phyloP scores from a whole-genome alignment of 2,113 vertebrate genomes.

The human (Homo sapiens) region DNA sequence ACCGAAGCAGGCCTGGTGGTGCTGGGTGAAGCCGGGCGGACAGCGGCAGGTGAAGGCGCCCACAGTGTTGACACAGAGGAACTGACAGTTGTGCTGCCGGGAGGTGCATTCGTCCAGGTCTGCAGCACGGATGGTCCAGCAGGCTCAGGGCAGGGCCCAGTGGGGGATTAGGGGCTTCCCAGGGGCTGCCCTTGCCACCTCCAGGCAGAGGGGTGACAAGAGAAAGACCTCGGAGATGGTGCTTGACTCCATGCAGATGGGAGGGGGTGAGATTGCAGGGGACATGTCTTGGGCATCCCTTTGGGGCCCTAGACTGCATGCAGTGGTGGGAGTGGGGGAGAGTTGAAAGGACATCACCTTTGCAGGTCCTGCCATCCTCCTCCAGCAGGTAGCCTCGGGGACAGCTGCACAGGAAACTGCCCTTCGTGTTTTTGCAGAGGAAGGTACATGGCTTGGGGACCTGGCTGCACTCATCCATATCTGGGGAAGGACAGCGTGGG shows the following conservation, averaged over 20 bases:
- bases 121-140: constrained; percentile 51
- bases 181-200: background rate
- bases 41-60: constrained; percentile 96
- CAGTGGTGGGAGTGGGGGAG: too few relatives aligned
- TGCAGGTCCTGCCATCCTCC: constrained; percentile 94
- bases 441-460: constrained; percentile 94
- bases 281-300: rapidly evolving
- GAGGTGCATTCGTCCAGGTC: constrained; percentile 96
- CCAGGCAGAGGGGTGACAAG: background rate
- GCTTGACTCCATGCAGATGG: background rate
- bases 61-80: constrained; percentile 94
- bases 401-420: constrained; percentile 95
- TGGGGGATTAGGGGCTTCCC: background rate
- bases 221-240: background rate
- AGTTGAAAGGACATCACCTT: constrained; percentile 84
- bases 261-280: rapidly evolving
- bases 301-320: rapidly evolving
- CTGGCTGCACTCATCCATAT: constrained; percentile 93
- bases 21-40: constrained; percentile 94
- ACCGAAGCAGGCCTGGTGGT: constrained; percentile 94
- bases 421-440: constrained; percentile 97
- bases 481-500: constrained; percentile 74
- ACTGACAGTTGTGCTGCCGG: constrained; percentile 98
- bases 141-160: background rate
- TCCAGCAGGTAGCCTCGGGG: constrained; percentile 94